Evolutionary conservation across 2,113 vertebrate species (phyloP).

Genomic region (Lagopus leucura): DNA sequence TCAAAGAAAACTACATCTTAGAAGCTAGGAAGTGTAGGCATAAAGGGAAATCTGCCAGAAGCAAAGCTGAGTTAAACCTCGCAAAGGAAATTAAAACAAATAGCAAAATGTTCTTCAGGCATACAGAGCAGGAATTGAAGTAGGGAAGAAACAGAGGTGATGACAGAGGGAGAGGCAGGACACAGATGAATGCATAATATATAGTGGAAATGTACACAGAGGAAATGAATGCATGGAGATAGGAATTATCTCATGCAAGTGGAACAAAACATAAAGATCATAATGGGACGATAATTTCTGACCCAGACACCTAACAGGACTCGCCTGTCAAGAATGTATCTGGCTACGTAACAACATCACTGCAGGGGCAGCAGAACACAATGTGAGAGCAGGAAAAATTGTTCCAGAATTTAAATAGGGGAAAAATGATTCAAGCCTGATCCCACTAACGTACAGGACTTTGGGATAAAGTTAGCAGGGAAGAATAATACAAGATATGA

Average conservation of each 20-base stretch:
- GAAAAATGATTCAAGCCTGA: not conserved
- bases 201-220: conserved; percentile 31
- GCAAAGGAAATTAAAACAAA: conserved; percentile 62
- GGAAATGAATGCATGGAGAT: conserved; percentile 19
- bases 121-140: not conserved
- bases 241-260: conserved; percentile 22
- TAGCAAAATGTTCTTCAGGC: conserved; percentile 23
- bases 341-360: not conserved
- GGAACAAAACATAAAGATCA: not conserved
- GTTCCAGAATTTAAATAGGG: not conserved
- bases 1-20: conserved; percentile 9
- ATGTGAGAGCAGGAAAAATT: not conserved
- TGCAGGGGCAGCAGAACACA: not conserved
- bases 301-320: not conserved
- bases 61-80: not conserved
- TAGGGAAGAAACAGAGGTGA: not conserved
- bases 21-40: conserved; percentile 43
- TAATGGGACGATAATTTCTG: not conserved
- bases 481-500: not conserved
- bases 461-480: not conserved
- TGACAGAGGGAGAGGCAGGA: conserved; percentile 24
- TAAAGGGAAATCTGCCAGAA: conserved; percentile 42
- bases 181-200: not conserved
- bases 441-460: conserved; percentile 4
- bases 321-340: not conserved